Percentiles rank a stretch among this genome's conserved stretches.
These are phyloP conservation scores for Tachystola acroxantha DNA, from an alignment of 2,888 invertebrate species.

Conservation along the genomic window DNA sequence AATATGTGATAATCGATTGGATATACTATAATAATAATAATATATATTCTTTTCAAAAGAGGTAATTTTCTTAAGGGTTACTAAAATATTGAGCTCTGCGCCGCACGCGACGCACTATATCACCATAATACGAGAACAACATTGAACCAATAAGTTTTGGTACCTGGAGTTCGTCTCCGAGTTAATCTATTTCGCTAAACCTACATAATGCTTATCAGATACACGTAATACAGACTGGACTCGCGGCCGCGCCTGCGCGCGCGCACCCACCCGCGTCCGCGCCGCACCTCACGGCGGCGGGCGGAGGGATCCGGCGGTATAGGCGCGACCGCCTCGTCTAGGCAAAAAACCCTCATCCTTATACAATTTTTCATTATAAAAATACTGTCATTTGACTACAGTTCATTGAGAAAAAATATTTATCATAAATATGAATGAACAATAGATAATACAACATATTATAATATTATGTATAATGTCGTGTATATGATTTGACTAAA, in stretches of 20 bases:
- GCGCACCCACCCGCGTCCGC: slow-evolving; percentile 15
- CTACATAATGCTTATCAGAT: slow-evolving; percentile 79
- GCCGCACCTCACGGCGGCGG: slow-evolving; percentile 14
- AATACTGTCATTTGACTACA: slow-evolving; percentile 80
- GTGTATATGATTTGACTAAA: slow-evolving; percentile 76
- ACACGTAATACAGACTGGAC: slow-evolving; percentile 60
- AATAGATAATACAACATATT: slow-evolving; percentile 65
- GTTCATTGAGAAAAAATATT: slow-evolving; percentile 73
- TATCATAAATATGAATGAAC: slow-evolving; percentile 65
- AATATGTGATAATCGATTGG: slow-evolving; percentile 71
- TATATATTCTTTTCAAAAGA: slow-evolving; percentile 76
- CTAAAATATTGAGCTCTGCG: slow-evolving; percentile 79
- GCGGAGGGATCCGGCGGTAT: slow-evolving; percentile 11
- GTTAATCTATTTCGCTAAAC: slow-evolving; percentile 76
- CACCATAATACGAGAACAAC: slow-evolving; percentile 76
- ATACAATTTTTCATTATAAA: slow-evolving; percentile 77
- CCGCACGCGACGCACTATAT: slow-evolving; percentile 71
- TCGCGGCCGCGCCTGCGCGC: slow-evolving; percentile 20
- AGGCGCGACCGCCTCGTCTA: slow-evolving; percentile 29
- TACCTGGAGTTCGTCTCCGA: slow-evolving; percentile 69
- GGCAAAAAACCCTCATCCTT: slow-evolving; percentile 64
- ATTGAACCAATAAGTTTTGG: slow-evolving; percentile 76
- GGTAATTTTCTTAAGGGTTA: slow-evolving; percentile 78
- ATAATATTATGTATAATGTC: slow-evolving; percentile 65
- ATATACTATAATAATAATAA: slow-evolving; percentile 71